phyloP scores from a whole-genome alignment of 2,888 invertebrate genomes.

The Drosophila sordidula region DNA sequence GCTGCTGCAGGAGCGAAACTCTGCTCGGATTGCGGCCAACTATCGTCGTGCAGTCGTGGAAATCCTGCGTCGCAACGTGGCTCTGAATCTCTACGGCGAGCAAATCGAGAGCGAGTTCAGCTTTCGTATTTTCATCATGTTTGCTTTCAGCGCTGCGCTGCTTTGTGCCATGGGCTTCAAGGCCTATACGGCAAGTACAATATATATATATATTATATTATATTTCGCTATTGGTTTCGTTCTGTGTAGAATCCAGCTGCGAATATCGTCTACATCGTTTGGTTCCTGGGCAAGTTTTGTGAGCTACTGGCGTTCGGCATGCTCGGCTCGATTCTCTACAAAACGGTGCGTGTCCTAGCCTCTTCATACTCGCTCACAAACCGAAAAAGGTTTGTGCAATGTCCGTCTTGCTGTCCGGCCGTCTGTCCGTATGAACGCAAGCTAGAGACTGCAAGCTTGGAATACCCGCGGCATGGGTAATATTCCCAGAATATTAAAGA shows the following conservation, averaged over 20 bases:
- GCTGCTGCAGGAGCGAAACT: constrained; percentile 10
- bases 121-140: constrained; percentile 78
- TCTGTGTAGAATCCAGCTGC: constrained; percentile 58
- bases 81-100: constrained; percentile 70
- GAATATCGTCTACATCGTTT: constrained; percentile 64
- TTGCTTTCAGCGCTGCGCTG: constrained; percentile 73
- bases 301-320: constrained; percentile 71
- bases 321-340: constrained; percentile 69
- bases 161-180: constrained; percentile 77
- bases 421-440: too few relatives aligned
- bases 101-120: constrained; percentile 71
- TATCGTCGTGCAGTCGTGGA: constrained; percentile 58
- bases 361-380: too few relatives aligned
- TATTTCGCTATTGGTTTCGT: neutral
- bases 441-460: too few relatives aligned
- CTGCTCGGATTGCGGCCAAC: constrained; percentile 36
- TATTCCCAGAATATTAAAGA: too few relatives aligned
- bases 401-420: too few relatives aligned
- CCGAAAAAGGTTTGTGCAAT: too few relatives aligned
- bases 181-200: constrained; percentile 75
- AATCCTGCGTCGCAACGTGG: constrained; percentile 66
- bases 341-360: constrained; percentile 53
- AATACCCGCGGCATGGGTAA: too few relatives aligned
- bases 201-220: too few relatives aligned
- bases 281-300: constrained; percentile 69